Conservation (phyloP, 1,140 invertebrate genomes). For the Lutraria rhynchaena region DNA sequence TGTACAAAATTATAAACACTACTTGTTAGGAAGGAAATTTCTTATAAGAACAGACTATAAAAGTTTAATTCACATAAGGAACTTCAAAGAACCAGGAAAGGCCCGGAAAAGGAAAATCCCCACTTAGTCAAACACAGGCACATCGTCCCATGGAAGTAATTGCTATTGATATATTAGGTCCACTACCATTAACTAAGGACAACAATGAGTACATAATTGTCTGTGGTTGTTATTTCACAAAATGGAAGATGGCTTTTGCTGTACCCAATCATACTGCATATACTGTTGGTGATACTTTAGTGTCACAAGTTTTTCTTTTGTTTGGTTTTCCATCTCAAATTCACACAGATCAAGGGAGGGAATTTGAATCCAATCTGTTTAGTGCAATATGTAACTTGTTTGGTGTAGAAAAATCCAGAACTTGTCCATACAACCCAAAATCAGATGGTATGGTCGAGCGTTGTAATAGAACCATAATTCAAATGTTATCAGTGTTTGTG, state of each 20-base stretch:
- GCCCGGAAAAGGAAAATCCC: slow-evolving; percentile 43
- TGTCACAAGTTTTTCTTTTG: slow-evolving; percentile 59
- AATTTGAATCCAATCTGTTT: slow-evolving; percentile 61
- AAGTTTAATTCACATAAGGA: slow-evolving; percentile 38
- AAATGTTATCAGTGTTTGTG: slow-evolving; percentile 59
- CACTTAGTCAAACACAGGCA: slow-evolving; percentile 26
- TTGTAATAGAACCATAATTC: slow-evolving; percentile 69
- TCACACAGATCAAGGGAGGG: slow-evolving; percentile 61
- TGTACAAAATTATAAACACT: slow-evolving; percentile 30
- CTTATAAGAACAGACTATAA: slow-evolving; percentile 35
- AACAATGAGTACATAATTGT: slow-evolving; percentile 74
- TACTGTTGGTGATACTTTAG: slow-evolving; percentile 63
- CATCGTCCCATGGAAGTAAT: slow-evolving; percentile 46
- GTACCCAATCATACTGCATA: slow-evolving; percentile 65
- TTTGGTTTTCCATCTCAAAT: slow-evolving; percentile 58
- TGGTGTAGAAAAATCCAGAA: slow-evolving; percentile 65
- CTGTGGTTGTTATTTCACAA: slow-evolving; percentile 67
- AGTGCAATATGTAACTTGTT: slow-evolving; percentile 38
- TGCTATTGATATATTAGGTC: slow-evolving; percentile 58
- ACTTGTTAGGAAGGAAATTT: slow-evolving; percentile 32
- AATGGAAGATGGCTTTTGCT: slow-evolving; percentile 68
- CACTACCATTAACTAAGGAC: slow-evolving; percentile 39
- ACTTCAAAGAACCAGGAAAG: slow-evolving; percentile 52
- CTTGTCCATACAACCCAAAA: slow-evolving; percentile 75
- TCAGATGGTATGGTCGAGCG: slow-evolving; percentile 77